A percentile compares a stretch with the other conserved stretches of the same genome.
Evolutionary conservation across 2,797 vertebrate species (phyloP).

Genomic region (Sebastes hubbsi): DNA sequence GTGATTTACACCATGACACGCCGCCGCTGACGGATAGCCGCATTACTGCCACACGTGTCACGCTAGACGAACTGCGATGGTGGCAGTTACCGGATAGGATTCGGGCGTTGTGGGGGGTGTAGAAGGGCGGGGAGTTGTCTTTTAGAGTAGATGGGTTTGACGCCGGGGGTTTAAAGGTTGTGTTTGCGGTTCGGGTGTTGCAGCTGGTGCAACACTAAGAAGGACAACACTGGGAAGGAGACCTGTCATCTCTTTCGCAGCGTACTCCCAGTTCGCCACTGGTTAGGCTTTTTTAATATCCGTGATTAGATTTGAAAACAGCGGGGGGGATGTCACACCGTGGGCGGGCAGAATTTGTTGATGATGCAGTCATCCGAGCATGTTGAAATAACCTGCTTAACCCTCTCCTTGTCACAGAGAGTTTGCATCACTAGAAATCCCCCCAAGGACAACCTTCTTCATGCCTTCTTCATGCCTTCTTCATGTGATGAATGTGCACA

Average conservation of each 20-base stretch:
- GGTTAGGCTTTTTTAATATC: conserved; percentile 58
- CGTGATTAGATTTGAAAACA: conserved; percentile 62
- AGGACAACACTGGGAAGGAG: no score
- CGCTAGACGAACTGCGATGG: conserved; percentile 64
- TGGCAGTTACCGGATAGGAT: conserved; percentile 35
- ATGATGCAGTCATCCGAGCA: conserved; percentile 47
- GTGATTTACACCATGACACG: conserved; percentile 86
- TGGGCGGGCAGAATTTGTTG: conserved; percentile 47
- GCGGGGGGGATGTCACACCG: conserved; percentile 27
- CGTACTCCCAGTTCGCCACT: conserved; percentile 10
- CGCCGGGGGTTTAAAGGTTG: not conserved
- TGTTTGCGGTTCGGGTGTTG: not conserved
- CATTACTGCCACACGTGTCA: conserved; percentile 84
- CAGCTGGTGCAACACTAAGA: conserved; percentile 22
- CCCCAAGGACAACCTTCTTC: not conserved
- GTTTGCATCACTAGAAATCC: conserved; percentile 26
- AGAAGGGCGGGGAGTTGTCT: conserved; percentile 16
- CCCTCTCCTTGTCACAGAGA: conserved; percentile 42
- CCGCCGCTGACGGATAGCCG: conserved; percentile 72
- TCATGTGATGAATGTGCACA: conserved; percentile 36
- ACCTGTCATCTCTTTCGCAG: conserved; percentile 33
- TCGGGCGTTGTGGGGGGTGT: not conserved
- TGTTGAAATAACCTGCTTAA: conserved; percentile 45
- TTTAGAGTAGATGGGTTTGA: conserved; percentile 13
- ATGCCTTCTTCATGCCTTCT: not conserved